These are phyloP conservation scores for Thamnophis sirtalis DNA, from an alignment of 2,113 vertebrate species.

Conservation along the genomic window DNA sequence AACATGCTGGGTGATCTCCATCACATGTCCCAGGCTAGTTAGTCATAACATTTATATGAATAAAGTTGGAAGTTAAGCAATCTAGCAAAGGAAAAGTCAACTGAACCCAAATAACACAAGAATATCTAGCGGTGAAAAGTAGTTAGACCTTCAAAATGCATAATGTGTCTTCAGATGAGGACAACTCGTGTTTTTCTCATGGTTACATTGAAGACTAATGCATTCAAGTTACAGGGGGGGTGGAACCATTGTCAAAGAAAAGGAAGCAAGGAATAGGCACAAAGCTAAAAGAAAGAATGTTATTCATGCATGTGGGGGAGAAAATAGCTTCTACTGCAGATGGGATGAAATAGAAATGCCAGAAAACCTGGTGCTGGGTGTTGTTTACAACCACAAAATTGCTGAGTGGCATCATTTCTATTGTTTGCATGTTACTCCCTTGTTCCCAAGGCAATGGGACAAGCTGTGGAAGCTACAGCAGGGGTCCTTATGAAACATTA, in stretches of 20 bases:
- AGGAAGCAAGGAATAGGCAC: conserved; percentile 22
- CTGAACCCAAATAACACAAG: background rate
- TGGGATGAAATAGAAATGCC: conserved; percentile 49
- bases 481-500: conserved; percentile 56
- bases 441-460: conserved; percentile 55
- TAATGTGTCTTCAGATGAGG: background rate
- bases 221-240: background rate
- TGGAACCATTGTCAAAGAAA: background rate
- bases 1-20: background rate
- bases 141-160: background rate
- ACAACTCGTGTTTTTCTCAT: background rate
- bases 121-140: background rate
- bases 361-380: conserved; percentile 53
- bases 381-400: conserved; percentile 61
- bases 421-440: conserved; percentile 60
- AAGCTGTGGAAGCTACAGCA: conserved; percentile 62
- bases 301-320: conserved; percentile 3
- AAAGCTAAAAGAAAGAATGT: conserved; percentile 40
- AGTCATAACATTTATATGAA: background rate
- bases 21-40: background rate
- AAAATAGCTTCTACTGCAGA: conserved; percentile 45
- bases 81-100: background rate
- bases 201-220: background rate
- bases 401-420: conserved; percentile 38
- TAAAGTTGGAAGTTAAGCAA: background rate